phyloP scores from a whole-genome alignment of 2,113 vertebrate species.

The Casuarius casuarius region DNA sequence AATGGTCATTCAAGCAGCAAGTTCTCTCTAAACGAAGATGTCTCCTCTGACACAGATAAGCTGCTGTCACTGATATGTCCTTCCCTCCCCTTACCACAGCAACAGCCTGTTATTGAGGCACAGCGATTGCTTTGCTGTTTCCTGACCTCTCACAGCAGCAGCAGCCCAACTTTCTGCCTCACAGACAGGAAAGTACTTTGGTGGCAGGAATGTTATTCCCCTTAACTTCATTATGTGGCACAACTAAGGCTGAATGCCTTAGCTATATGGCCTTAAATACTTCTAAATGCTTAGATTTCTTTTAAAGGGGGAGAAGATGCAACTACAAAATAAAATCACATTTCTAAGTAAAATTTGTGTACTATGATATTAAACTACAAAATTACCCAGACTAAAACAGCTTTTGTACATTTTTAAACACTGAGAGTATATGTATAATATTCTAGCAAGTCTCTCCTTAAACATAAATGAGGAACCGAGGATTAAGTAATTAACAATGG shows the following conservation, averaged over 20 bases:
- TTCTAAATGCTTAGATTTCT: fast-evolving
- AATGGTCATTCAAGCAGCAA: neutral
- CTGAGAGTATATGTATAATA: neutral
- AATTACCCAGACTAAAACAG: neutral
- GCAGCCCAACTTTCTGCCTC: neutral
- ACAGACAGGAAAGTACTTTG: neutral
- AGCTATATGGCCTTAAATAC: neutral
- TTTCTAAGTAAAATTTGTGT: neutral
- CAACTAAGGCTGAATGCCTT: neutral
- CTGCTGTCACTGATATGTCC: neutral
- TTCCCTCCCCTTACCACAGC: neutral
- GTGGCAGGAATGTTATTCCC: neutral
- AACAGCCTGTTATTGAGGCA: neutral
- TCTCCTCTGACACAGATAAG: neutral
- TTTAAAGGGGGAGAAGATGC: neutral
- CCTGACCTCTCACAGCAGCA: neutral
- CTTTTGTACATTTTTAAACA: neutral
- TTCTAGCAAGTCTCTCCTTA: neutral
- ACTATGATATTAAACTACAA: neutral
- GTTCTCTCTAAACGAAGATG: neutral
- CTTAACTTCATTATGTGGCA: neutral
- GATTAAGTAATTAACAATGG: neutral
- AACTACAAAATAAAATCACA: neutral
- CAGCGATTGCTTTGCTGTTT: neutral
- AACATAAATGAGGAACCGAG: neutral